Evolutionary conservation across 1,140 invertebrate genomes (phyloP), one percentile per base, ranked within the genome.

Genomic region (Caerostris extrusa): DNA sequence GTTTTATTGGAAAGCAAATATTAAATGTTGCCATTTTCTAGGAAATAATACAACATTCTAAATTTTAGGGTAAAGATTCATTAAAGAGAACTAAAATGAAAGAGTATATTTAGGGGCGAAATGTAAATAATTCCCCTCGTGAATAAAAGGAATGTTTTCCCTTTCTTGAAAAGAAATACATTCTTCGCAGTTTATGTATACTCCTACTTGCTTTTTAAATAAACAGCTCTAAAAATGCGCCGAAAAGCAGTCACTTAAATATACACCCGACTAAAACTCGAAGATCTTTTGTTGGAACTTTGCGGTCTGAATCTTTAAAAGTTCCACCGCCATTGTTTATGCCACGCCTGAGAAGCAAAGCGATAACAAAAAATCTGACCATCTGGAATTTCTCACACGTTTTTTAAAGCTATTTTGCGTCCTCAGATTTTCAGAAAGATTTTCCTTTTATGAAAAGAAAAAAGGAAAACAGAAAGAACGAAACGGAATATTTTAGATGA

Each of bases 321-420:
- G 71, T 50, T 77, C 34, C 53, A 77, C 34, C 3, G 3, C 71
- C 50, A 12, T 53, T 77, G 71, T 77, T 77, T 77, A 77, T 77
- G 34, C 34, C 71, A 50, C 14, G 19, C 10, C 19, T 53, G 71
- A 50, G 5, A 19, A 77, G 34, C 12, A 50, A n/a, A 77, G 34
- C 3, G 34, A 10, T 4, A 77, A 50, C 71, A 34, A 53, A 53
- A 77, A 77, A 5, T 77, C 53, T 53, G 7, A 12, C 19, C 71
- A 77, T 77, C 71, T 77, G 71, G 71, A 12, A 77, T 77, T 77
- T 77, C 71, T 77, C 71, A 77, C 19, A 77, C 19, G 34, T 77
- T 77, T 77, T 34, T 77, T 77, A 34, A 77, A 14, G 34, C 34
- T 77, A 34, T 77, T 77, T 77, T 10, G 34, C 19, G 34, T 50